phyloP scores from a whole-genome alignment of 2,797 vertebrate species.

The Clarias platycephalus region DNA sequence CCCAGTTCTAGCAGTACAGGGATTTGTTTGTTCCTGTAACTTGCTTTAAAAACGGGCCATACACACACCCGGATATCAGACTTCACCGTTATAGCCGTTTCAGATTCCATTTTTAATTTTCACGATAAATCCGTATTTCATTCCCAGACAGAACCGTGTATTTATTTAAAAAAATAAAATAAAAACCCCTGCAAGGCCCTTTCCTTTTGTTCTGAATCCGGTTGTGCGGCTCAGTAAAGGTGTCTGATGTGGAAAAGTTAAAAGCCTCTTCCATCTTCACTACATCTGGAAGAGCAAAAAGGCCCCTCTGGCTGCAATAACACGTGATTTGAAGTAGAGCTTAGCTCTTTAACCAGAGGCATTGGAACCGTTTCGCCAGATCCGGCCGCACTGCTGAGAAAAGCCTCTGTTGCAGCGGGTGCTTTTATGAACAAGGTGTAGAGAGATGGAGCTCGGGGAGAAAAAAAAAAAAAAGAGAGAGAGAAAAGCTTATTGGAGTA shows the following conservation, averaged over 20 bases:
- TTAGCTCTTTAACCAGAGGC: conserved; percentile 42
- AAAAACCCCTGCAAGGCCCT: no score
- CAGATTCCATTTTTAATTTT: background rate
- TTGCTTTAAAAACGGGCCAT: background rate
- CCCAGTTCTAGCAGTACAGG: background rate
- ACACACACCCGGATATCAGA: background rate
- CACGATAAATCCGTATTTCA: background rate
- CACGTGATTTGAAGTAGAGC: conserved; percentile 43
- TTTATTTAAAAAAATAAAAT: no score
- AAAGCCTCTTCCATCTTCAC: conserved; percentile 40
- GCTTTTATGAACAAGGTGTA: conserved; percentile 14
- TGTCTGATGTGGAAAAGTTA: conserved; percentile 38
- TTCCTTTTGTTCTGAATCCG: conserved; percentile 16
- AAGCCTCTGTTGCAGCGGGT: conserved; percentile 13
- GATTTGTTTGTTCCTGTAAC: background rate
- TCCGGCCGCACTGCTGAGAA: background rate
- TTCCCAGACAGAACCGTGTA: conserved; percentile 1
- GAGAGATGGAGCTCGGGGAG: background rate
- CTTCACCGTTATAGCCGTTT: background rate
- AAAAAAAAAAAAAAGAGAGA: background rate
- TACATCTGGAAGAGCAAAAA: conserved; percentile 34
- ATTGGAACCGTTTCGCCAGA: conserved; percentile 35
- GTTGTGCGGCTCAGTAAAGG: conserved; percentile 12
- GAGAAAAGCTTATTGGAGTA: conserved; percentile 20
- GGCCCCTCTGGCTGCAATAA: conserved; percentile 45